These are phyloP conservation scores for Vanacampus margaritifer DNA, from an alignment of 2,113 vertebrate species.

Conservation along the genomic window DNA sequence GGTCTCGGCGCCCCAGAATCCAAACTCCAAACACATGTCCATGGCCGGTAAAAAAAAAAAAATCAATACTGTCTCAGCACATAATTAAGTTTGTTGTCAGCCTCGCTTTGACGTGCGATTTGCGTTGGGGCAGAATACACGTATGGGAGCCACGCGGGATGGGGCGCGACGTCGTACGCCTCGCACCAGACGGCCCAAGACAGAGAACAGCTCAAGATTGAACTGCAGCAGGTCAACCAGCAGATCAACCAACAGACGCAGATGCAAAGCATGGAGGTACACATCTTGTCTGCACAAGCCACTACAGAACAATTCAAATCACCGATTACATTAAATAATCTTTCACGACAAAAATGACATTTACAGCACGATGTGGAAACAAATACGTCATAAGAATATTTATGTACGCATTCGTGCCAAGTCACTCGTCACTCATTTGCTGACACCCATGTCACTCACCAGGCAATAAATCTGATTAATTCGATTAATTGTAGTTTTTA, in stretches of 20 bases:
- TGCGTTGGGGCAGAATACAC: conserved; percentile 77
- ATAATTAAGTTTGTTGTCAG: not conserved
- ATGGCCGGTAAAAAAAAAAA: conserved; percentile 77
- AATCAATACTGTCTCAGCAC: not conserved
- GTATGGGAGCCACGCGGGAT: conserved; percentile 84
- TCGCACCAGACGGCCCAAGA: conserved; percentile 84
- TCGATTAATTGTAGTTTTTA: no score
- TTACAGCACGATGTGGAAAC: no score
- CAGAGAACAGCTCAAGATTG: conserved; percentile 91
- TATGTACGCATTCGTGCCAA: no score
- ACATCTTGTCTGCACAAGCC: no score
- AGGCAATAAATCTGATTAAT: no score
- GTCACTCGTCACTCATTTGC: no score
- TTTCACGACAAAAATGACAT: no score
- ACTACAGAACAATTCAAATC: no score
- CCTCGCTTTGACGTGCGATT: not conserved
- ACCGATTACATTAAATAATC: no score
- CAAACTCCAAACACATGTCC: conserved; percentile 82
- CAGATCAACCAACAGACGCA: conserved; percentile 97
- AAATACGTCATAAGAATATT: no score
- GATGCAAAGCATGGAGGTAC: conserved; percentile 86
- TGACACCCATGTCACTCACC: no score
- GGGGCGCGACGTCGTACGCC: conserved; percentile 84
- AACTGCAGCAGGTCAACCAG: conserved; percentile 94
- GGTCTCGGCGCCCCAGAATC: conserved; percentile 79